Percentiles rank a stretch among this genome's conserved stretches.
phyloP scores from a whole-genome alignment of 2,888 invertebrate genomes.

The Amiota mariae region DNA sequence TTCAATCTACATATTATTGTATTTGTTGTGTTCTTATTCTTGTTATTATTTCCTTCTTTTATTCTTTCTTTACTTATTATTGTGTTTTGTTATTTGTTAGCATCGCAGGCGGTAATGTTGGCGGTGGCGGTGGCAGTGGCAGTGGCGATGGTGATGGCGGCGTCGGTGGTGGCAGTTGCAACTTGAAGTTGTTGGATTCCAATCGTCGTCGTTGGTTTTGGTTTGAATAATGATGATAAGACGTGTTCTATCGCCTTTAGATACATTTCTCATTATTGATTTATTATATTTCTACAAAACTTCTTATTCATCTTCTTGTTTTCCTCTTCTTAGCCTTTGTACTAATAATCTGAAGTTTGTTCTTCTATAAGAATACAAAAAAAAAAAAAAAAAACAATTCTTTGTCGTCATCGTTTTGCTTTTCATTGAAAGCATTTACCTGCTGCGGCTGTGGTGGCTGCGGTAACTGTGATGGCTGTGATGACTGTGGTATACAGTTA shows the following conservation, averaged over 20 bases:
- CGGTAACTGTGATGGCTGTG: background rate
- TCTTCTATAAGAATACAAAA: background rate
- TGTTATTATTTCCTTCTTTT: slow-evolving; percentile 59
- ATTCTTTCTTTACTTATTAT: slow-evolving; percentile 64
- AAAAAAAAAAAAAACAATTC: background rate
- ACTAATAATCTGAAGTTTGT: slow-evolving; percentile 37
- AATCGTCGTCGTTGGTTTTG: slow-evolving; percentile 22
- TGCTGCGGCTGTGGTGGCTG: background rate
- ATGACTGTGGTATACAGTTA: slow-evolving; percentile 9
- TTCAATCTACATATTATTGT: slow-evolving; percentile 1
- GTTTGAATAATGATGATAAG: slow-evolving; percentile 66
- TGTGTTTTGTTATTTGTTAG: slow-evolving; percentile 21
- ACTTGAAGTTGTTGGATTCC: too few relatives aligned
- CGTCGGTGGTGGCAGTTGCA: background rate
- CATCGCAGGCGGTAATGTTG: background rate
- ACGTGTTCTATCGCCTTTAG: slow-evolving; percentile 35
- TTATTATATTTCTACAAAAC: slow-evolving; percentile 52
- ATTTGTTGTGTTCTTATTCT: background rate
- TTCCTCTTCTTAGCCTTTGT: slow-evolving; percentile 58
- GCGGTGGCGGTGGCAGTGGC: background rate
- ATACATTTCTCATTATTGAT: slow-evolving; percentile 54
- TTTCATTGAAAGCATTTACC: slow-evolving; percentile 23
- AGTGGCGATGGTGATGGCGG: background rate
- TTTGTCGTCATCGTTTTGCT: slow-evolving; percentile 19
- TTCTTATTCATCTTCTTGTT: slow-evolving; percentile 30